phyloP scores from a whole-genome alignment of 2,113 vertebrate species.

The Mastomys coucha region DNA sequence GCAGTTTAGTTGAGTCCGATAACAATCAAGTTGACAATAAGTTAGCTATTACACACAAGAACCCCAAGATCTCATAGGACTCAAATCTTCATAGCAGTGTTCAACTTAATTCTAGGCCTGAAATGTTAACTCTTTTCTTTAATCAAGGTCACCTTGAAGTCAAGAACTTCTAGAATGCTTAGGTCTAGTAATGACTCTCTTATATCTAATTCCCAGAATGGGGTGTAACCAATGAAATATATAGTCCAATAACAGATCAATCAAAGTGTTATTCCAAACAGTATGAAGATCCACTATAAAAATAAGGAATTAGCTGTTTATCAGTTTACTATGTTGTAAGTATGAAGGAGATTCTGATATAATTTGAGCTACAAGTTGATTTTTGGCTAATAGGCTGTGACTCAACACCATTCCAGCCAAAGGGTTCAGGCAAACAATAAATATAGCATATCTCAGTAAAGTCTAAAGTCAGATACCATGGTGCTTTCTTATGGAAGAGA shows the following conservation, averaged over 20 bases:
- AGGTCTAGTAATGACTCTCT: background rate
- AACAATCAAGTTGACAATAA: background rate
- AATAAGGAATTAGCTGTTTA: background rate
- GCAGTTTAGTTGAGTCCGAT: background rate
- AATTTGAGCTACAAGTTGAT: background rate
- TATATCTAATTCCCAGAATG: background rate
- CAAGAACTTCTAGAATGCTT: background rate
- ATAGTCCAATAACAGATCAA: background rate
- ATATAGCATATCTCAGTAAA: background rate
- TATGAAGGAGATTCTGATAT: background rate
- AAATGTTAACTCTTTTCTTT: conserved; percentile 5
- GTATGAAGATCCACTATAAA: background rate
- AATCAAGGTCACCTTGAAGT: background rate
- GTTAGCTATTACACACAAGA: background rate
- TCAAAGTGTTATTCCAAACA: background rate
- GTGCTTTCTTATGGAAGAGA: background rate
- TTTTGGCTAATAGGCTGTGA: background rate
- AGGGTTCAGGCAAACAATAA: background rate
- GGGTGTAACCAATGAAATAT: background rate
- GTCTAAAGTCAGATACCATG: background rate
- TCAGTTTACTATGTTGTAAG: background rate
- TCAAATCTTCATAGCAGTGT: conserved; percentile 1
- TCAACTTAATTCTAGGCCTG: background rate
- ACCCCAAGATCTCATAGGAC: background rate
- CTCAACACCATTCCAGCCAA: background rate